Evolutionary conservation across 2,888 invertebrate genomes (phyloP), one percentile per base, ranked within the genome.

Genomic region (Leptopterna dolabrata): DNA sequence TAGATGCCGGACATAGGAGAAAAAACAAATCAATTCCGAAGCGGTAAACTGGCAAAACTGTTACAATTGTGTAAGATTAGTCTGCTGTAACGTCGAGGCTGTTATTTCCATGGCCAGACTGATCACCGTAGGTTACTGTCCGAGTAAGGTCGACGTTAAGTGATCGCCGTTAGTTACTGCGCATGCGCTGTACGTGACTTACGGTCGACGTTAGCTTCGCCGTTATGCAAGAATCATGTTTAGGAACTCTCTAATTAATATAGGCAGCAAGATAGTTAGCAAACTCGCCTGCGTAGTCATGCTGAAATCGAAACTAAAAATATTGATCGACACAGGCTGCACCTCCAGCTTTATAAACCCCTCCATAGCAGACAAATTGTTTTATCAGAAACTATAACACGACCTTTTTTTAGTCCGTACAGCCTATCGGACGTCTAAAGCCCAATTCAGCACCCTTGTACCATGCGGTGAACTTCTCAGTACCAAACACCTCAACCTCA

Each of bases 161-260:
- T n/a, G n/a, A n/a, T n/a, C n/a, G n/a, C n/a, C n/a, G n/a, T n/a
- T n/a, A n/a, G n/a, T n/a, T n/a, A n/a, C n/a, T n/a, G n/a, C n/a
- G n/a, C n/a, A n/a, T n/a, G n/a, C n/a, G n/a, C n/a, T n/a, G n/a
- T n/a, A n/a, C n/a, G n/a, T n/a, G n/a, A n/a, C n/a, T n/a, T n/a
- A n/a, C n/a, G n/a, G n/a, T n/a, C n/a, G n/a, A n/a, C n/a, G n/a
- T n/a, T n/a, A n/a, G n/a, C n/a, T n/a, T n/a, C n/a, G n/a, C n/a
- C n/a, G n/a, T n/a, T n/a, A n/a, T n/a, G n/a, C n/a, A n/a, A 41
- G 14, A 47, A 78, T 47, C 76, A 47, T 88, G 86, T 29, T 63
- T 89, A 29, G 88, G 89, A 90, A 2, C 90, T 90, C 84, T 85
- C 90, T 76, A 16, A 76, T 76, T 30, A 76, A 36, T 16, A 30